Evolutionary conservation across 2,888 invertebrate species (phyloP).

Genomic region (Mylabris sibirica): DNA sequence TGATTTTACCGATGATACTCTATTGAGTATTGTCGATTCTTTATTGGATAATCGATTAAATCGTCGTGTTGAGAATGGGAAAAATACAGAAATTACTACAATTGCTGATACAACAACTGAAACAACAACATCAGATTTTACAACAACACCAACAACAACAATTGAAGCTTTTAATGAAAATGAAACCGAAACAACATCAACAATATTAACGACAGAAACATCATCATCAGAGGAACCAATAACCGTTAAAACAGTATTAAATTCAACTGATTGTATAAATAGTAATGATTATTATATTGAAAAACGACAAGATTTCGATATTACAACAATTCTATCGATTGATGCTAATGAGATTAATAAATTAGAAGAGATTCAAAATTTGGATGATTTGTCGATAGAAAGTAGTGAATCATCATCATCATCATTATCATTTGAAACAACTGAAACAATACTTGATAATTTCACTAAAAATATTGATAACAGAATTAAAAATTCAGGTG

Average conservation of each 20-base stretch:
- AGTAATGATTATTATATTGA: conserved; percentile 26
- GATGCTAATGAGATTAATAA: conserved; percentile 42
- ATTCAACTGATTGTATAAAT: conserved; percentile 54
- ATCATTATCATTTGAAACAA: conserved; percentile 20
- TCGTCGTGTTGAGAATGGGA: conserved; percentile 41
- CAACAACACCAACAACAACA: conserved; percentile 4
- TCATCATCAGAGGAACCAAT: conserved; percentile 37
- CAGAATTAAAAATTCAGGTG: conserved; percentile 60
- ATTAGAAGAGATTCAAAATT: conserved; percentile 35
- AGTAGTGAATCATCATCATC: conserved; percentile 6
- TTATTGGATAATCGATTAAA: conserved; percentile 48
- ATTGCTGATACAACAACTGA: conserved; percentile 31
- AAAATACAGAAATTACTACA: conserved; percentile 29
- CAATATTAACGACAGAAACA: conserved; percentile 24
- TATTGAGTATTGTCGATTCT: conserved; percentile 47
- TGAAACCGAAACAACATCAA: conserved; percentile 19
- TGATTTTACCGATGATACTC: conserved; percentile 38
- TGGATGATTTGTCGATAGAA: conserved; percentile 15
- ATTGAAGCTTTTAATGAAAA: background rate
- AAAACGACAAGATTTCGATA: conserved; percentile 18
- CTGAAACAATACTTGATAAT: conserved; percentile 31
- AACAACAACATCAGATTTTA: conserved; percentile 24
- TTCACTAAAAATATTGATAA: conserved; percentile 45
- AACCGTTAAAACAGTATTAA: conserved; percentile 51
- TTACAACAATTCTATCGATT: conserved; percentile 35